Evolutionary conservation across 2,797 vertebrate species (phyloP).

Genomic region (Lycodopsis pacificus): DNA sequence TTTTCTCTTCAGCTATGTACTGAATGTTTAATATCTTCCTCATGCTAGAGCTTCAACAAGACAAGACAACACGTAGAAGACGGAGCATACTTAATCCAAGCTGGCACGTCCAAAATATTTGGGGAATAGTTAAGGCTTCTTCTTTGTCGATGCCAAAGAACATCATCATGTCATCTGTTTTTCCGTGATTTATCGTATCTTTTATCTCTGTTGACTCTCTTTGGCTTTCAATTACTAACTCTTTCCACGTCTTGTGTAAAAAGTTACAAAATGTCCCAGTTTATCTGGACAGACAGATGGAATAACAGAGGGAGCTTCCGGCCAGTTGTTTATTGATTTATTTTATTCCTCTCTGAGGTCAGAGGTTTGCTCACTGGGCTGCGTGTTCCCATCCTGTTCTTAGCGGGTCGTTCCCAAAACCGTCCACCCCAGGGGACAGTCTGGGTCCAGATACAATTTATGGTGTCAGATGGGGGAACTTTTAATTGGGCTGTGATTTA

Average conservation of each 20-base stretch:
- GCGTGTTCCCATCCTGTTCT: slow-evolving; percentile 76
- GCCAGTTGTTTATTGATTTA: slow-evolving; percentile 73
- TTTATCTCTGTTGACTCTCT: background rate
- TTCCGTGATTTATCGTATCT: background rate
- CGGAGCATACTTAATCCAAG: background rate
- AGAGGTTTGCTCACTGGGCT: slow-evolving; percentile 60
- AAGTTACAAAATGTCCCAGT: slow-evolving; percentile 19
- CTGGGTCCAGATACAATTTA: slow-evolving; percentile 69
- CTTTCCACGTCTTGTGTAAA: background rate
- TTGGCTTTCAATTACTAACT: slow-evolving; percentile 20
- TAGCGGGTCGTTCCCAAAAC: slow-evolving; percentile 62
- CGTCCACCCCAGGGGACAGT: slow-evolving; percentile 58
- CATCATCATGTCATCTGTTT: background rate
- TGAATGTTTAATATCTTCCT: slow-evolving; percentile 43
- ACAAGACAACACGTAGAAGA: background rate
- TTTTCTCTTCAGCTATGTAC: slow-evolving; percentile 6
- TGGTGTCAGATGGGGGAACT: slow-evolving; percentile 64
- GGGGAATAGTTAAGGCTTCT: background rate
- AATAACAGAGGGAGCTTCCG: slow-evolving; percentile 64
- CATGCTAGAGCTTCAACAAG: background rate
- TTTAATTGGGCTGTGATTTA: slow-evolving; percentile 70
- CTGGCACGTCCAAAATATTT: background rate
- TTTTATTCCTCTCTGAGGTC: slow-evolving; percentile 72
- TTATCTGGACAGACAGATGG: slow-evolving; percentile 47
- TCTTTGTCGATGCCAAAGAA: background rate